Conservation (phyloP, 2,888 invertebrate species). For the Caenorhabditis sp. region DNA sequence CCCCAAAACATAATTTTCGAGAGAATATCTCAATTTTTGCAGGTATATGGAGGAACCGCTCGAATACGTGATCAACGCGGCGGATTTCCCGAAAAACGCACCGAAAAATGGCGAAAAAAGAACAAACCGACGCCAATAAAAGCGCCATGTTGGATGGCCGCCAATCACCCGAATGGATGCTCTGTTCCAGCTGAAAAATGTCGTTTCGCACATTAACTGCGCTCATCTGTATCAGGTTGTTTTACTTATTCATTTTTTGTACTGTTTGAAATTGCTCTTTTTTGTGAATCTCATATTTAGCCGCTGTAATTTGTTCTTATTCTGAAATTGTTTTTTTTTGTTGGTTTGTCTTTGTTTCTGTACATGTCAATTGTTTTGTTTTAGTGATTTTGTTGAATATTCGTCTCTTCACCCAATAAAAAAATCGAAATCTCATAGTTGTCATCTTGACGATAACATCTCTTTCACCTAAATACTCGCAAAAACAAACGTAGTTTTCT, state of each 20-base stretch:
- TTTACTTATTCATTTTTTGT: neutral
- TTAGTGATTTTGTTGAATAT: neutral
- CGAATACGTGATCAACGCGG: slow-evolving; percentile 48
- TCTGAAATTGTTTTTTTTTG: neutral
- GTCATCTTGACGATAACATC: neutral
- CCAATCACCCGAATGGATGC: slow-evolving; percentile 63
- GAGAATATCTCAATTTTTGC: neutral
- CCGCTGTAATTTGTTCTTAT: neutral
- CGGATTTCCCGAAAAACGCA: slow-evolving; percentile 7
- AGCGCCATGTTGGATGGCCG: slow-evolving; percentile 52
- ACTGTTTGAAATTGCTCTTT: neutral
- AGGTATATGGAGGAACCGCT: slow-evolving; percentile 42
- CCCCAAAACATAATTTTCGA: neutral
- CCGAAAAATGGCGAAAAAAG: slow-evolving; percentile 17
- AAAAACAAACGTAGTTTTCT: neutral
- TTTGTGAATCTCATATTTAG: neutral
- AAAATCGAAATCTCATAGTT: neutral
- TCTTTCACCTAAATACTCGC: neutral
- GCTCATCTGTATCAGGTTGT: neutral
- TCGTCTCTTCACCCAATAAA: neutral
- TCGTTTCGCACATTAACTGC: slow-evolving; percentile 19
- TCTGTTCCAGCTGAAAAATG: slow-evolving; percentile 43
- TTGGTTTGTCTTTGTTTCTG: neutral
- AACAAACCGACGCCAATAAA: neutral
- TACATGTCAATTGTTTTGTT: neutral